Evolutionary conservation across 2,888 invertebrate species (phyloP).

Genomic region (Panzeria rudis): DNA sequence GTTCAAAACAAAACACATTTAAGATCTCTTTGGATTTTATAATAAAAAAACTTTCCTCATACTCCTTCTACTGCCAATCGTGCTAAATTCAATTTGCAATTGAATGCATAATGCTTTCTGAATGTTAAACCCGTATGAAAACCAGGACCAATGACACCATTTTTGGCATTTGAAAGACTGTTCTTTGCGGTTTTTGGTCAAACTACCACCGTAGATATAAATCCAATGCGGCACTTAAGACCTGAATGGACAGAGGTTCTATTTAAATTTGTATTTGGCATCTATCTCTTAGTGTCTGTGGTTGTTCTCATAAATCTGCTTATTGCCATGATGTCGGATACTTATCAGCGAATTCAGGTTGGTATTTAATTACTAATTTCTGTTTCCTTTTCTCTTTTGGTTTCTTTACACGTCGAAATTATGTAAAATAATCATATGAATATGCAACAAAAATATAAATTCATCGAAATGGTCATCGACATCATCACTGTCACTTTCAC

Average conservation of each 20-base stretch:
- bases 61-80: constrained; percentile 48
- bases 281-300: constrained; percentile 98
- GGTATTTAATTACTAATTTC: constrained; percentile 84
- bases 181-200: constrained; percentile 99
- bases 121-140: constrained; percentile 50
- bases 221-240: constrained; percentile 88
- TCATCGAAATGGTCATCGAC: constrained; percentile 39
- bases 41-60: constrained; percentile 48
- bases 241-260: constrained; percentile 93
- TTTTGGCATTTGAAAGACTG: constrained; percentile 97
- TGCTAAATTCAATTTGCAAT: constrained; percentile 31
- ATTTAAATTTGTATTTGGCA: constrained; percentile 96
- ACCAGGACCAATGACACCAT: constrained; percentile 89
- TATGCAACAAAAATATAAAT: not conserved
- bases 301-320: constrained; percentile 99
- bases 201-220: constrained; percentile 93
- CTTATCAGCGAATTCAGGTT: constrained; percentile 99
- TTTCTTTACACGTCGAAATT: constrained; percentile 68
- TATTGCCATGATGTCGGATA: constrained; percentile 99
- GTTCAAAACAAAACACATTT: constrained; percentile 29
- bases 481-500: constrained; percentile 60
- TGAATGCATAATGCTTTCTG: constrained; percentile 48
- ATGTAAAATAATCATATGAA: not conserved
- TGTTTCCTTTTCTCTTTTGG: constrained; percentile 62
- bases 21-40: constrained; percentile 28